These are phyloP conservation scores for Cichlasoma orientale DNA, from an alignment of 2,797 vertebrate species.

Conservation along the genomic window DNA sequence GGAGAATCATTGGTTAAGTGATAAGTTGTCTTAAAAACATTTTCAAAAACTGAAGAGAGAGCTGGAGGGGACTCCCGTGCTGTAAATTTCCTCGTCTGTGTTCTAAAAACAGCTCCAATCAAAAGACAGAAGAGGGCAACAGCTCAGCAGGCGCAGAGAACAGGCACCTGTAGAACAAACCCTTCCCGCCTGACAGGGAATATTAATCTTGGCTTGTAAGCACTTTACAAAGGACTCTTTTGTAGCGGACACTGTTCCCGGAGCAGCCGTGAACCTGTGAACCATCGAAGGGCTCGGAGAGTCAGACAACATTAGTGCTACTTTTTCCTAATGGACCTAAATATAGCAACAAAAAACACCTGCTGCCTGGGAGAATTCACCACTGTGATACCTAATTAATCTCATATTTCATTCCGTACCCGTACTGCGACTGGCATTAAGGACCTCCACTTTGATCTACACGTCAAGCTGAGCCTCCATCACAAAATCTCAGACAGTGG, in stretches of 20 bases:
- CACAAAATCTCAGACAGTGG: conserved; percentile 53
- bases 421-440: conserved; percentile 75
- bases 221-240: conserved; percentile 72
- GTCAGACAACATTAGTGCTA: conserved; percentile 69
- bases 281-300: conserved; percentile 69
- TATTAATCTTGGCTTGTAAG: conserved; percentile 77
- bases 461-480: conserved; percentile 62
- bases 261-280: conserved; percentile 69
- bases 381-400: conserved; percentile 81
- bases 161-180: conserved; percentile 77
- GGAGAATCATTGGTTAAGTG: conserved; percentile 38
- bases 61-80: conserved; percentile 59
- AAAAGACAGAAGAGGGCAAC: conserved; percentile 67
- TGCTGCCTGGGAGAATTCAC: conserved; percentile 75
- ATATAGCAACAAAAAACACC: conserved; percentile 76
- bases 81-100: conserved; percentile 56
- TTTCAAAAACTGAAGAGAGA: conserved; percentile 68
- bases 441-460: conserved; percentile 75
- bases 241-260: conserved; percentile 60
- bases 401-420: conserved; percentile 74
- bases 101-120: conserved; percentile 78
- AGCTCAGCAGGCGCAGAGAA: conserved; percentile 56
- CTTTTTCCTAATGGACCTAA: conserved; percentile 78
- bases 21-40: conserved; percentile 60
- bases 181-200: conserved; percentile 72